Evolutionary conservation across 2,888 invertebrate species (phyloP).

Genomic region (Heteromyza rotundicornis): DNA sequence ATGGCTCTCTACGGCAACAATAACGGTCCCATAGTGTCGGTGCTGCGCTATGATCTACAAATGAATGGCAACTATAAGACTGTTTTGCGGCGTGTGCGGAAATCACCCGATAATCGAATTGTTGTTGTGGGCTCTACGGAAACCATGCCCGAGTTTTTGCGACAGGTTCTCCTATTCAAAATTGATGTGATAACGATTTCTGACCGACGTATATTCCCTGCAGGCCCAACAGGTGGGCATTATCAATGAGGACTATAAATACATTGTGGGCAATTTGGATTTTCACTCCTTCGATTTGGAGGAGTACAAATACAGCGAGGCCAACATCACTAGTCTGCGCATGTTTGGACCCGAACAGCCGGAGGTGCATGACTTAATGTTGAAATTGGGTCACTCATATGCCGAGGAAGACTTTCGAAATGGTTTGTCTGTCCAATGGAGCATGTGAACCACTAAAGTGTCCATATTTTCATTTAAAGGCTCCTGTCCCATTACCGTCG

Average conservation of each 20-base stretch:
- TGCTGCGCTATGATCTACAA: constrained; percentile 71
- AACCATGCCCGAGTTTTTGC: constrained; percentile 67
- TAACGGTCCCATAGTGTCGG: constrained; percentile 65
- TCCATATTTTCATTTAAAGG: constrained; percentile 35
- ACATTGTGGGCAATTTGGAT: constrained; percentile 80
- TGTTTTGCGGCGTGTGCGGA: constrained; percentile 73
- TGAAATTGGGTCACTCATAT: constrained; percentile 41
- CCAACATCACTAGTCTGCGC: constrained; percentile 79
- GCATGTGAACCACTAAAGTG: background rate
- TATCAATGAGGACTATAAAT: constrained; percentile 91
- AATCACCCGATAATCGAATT: constrained; percentile 72
- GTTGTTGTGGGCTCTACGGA: constrained; percentile 75
- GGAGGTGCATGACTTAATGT: constrained; percentile 61
- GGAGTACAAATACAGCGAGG: constrained; percentile 79
- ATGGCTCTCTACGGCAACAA: constrained; percentile 70
- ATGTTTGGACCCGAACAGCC: constrained; percentile 69
- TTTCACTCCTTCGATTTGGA: constrained; percentile 71
- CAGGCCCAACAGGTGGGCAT: constrained; percentile 94
- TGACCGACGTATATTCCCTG: background rate
- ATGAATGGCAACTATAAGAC: constrained; percentile 72
- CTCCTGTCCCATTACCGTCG: constrained; percentile 64
- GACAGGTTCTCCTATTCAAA: too few species aligned
- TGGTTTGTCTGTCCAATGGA: constrained; percentile 32
- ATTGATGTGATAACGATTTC: too few species aligned
- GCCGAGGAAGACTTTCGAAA: constrained; percentile 48